phyloP scores from a whole-genome alignment of 1,140 invertebrate species.

The Homalodisca vitripennis region DNA sequence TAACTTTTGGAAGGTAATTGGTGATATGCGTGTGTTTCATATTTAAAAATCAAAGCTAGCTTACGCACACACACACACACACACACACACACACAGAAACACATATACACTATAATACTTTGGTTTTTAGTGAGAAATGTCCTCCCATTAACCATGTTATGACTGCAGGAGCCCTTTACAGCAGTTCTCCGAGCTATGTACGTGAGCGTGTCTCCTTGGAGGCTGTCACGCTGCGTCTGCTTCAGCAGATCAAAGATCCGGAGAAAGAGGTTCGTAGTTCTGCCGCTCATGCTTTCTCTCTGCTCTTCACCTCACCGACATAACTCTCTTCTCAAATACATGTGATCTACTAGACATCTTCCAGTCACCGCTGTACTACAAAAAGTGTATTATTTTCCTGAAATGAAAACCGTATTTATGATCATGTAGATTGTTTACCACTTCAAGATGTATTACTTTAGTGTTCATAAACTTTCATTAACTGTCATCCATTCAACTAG shows the following conservation, averaged over 20 bases:
- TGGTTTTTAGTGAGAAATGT: not conserved
- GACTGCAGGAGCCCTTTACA: constrained; percentile 47
- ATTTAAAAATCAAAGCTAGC: too few species aligned
- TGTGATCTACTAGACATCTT: too few species aligned
- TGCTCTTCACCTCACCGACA: constrained; percentile 33
- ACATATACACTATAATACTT: not conserved
- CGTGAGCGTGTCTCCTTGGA: constrained; percentile 47
- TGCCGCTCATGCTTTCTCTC: constrained; percentile 57
- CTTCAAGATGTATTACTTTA: too few species aligned
- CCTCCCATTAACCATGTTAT: not conserved
- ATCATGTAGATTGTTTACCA: too few species aligned
- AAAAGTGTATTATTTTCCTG: too few species aligned
- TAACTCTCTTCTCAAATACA: not conserved
- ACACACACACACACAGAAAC: too few species aligned
- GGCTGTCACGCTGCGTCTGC: constrained; percentile 54
- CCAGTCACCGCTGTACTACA: too few species aligned
- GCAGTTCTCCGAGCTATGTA: constrained; percentile 43
- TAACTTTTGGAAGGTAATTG: too few species aligned
- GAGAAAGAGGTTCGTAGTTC: constrained; percentile 57
- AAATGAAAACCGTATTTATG: too few species aligned
- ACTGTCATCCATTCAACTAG: too few species aligned
- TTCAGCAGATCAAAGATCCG: constrained; percentile 60
- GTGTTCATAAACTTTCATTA: too few species aligned
- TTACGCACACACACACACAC: not conserved
- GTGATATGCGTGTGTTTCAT: too few species aligned